phyloP scores from a whole-genome alignment of 2,797 vertebrate species.

The Scleropages formosus region DNA sequence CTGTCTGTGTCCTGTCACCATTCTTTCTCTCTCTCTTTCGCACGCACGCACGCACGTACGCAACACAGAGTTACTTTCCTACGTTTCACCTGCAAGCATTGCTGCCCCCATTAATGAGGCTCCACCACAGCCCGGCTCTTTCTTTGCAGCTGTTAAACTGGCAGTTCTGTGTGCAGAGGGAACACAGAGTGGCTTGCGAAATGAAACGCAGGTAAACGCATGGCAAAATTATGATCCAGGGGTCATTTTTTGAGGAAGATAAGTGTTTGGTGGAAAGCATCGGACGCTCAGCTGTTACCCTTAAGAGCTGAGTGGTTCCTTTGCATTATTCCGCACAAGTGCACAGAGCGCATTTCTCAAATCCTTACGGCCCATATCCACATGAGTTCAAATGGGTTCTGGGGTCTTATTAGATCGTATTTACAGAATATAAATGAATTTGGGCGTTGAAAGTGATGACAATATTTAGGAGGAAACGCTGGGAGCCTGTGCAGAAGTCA shows the following conservation, averaged over 20 bases:
- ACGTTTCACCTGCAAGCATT: too few species aligned
- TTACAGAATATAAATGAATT: constrained; percentile 7
- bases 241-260: constrained; percentile 8
- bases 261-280: neutral
- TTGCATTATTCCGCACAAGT: constrained; percentile 7
- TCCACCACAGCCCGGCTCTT: neutral
- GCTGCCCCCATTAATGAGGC: too few species aligned
- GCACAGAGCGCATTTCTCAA: neutral
- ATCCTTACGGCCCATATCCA: constrained; percentile 9
- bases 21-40: too few species aligned
- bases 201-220: neutral
- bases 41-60: too few species aligned
- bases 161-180: neutral
- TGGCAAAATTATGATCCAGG: neutral
- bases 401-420: constrained; percentile 6
- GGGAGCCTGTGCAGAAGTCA: neutral
- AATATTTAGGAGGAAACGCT: constrained; percentile 3
- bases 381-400: constrained; percentile 8
- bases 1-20: too few species aligned
- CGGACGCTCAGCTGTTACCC: neutral
- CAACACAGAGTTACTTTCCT: too few species aligned
- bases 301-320: constrained; percentile 4
- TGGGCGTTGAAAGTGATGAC: neutral
- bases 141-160: neutral
- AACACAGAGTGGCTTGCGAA: neutral